phyloP scores from a whole-genome alignment of 2,888 invertebrate genomes.

The Catonia carolina region DNA sequence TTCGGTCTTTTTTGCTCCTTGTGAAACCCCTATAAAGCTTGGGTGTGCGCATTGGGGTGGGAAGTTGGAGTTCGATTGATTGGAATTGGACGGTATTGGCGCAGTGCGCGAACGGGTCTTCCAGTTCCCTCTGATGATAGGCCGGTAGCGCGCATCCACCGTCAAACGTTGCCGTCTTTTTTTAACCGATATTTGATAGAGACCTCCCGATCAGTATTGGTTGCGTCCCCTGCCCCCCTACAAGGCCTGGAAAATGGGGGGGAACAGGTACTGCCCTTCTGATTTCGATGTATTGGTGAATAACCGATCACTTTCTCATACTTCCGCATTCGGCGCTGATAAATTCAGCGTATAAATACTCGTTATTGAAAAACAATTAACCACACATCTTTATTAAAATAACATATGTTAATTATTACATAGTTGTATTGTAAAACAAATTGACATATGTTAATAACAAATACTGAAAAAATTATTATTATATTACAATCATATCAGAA shows the following conservation, averaged over 20 bases:
- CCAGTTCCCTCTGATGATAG: too few relatives aligned
- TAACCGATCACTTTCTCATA: background rate
- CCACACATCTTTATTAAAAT: too few relatives aligned
- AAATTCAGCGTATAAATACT: too few relatives aligned
- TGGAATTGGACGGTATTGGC: conserved; percentile 31
- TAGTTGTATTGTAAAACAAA: too few relatives aligned
- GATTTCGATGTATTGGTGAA: conserved; percentile 8
- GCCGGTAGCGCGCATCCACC: conserved; percentile 18
- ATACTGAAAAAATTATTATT: too few relatives aligned
- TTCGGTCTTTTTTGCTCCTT: conserved; percentile 8
- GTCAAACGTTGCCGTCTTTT: conserved; percentile 19
- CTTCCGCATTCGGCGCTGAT: too few relatives aligned
- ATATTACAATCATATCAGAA: too few relatives aligned
- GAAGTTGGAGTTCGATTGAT: conserved; percentile 31
- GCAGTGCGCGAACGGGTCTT: conserved; percentile 18
- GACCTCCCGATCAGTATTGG: conserved; percentile 26
- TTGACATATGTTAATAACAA: too few relatives aligned
- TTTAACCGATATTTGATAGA: conserved; percentile 28
- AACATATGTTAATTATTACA: too few relatives aligned
- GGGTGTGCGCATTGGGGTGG: conserved; percentile 24
- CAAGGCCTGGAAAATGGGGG: too few relatives aligned
- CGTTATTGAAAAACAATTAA: too few relatives aligned
- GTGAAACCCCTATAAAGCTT: background rate
- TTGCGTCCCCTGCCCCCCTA: background rate
- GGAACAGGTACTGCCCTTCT: background rate